phyloP scores from a whole-genome alignment of 1,140 invertebrate species.

The Drosophila kohkoa region DNA sequence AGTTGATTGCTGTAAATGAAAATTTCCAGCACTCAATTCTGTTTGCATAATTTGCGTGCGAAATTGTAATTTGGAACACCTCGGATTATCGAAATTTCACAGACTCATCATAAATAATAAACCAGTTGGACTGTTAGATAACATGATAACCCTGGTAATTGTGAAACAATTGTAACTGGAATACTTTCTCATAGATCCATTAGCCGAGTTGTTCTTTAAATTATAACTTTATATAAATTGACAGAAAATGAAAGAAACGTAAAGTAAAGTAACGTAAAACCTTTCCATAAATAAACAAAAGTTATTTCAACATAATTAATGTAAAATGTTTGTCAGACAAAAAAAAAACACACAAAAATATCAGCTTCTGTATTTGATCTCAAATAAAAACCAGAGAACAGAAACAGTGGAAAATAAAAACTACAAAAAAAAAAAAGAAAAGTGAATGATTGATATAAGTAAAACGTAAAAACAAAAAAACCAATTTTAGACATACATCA shows the following conservation, averaged over 20 bases:
- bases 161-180: slow-evolving; percentile 47
- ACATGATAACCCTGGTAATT: slow-evolving; percentile 26
- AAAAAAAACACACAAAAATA: slow-evolving; percentile 18
- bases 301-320: slow-evolving; percentile 61
- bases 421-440: slow-evolving; percentile 31
- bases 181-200: slow-evolving; percentile 53
- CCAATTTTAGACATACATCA: slow-evolving; percentile 45
- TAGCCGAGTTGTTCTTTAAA: slow-evolving; percentile 69
- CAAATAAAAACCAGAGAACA: slow-evolving; percentile 51
- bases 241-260: slow-evolving; percentile 12
- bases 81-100: background rate
- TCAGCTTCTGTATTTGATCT: slow-evolving; percentile 79
- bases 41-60: background rate
- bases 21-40: background rate
- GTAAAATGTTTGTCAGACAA: slow-evolving; percentile 62
- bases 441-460: slow-evolving; percentile 36
- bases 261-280: slow-evolving; percentile 38
- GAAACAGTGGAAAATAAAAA: slow-evolving; percentile 23
- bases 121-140: slow-evolving; percentile 37
- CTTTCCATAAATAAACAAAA: slow-evolving; percentile 48
- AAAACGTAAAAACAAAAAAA: slow-evolving; percentile 23
- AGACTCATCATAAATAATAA: slow-evolving; percentile 15
- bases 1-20: background rate
- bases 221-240: slow-evolving; percentile 57
- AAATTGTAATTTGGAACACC: background rate